Evolutionary conservation across 2,113 vertebrate species (phyloP).

Genomic region (Origma solitaria): DNA sequence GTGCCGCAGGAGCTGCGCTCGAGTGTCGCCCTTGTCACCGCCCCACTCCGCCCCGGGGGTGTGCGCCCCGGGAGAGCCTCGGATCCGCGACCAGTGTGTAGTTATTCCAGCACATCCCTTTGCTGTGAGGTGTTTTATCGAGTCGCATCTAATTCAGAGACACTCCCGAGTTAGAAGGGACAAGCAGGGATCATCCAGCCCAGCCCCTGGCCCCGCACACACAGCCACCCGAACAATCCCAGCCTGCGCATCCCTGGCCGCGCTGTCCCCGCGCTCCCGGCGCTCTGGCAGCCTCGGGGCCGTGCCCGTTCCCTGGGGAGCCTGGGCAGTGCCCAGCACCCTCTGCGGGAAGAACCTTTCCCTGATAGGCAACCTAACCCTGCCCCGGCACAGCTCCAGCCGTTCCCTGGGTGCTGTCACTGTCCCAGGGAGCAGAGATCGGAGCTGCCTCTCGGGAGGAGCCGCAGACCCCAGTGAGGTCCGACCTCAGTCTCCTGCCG

Average conservation of each 20-base stretch:
- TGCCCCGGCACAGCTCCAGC: neutral
- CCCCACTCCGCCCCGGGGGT: rapidly evolving
- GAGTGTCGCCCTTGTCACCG: too few species aligned
- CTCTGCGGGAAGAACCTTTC: neutral
- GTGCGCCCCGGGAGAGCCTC: rapidly evolving
- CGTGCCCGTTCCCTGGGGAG: neutral
- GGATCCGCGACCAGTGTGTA: rapidly evolving
- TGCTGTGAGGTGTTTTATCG: neutral
- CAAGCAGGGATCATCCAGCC: neutral
- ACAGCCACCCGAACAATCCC: neutral
- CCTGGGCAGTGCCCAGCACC: neutral
- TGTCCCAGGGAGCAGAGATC: neutral
- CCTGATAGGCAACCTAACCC: rapidly evolving
- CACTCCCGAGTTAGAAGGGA: neutral
- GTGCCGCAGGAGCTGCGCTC: too few species aligned
- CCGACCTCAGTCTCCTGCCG: neutral
- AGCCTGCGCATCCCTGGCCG: neutral
- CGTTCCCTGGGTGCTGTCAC: neutral
- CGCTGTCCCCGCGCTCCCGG: rapidly evolving
- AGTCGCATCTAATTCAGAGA: rapidly evolving
- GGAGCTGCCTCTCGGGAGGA: neutral
- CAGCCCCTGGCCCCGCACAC: neutral
- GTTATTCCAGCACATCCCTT: rapidly evolving
- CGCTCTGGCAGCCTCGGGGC: neutral
- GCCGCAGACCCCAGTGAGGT: neutral